Base-by-base conservation (phyloP, 1,140 invertebrate genomes). In the Leptinotarsa defecta region DNA sequence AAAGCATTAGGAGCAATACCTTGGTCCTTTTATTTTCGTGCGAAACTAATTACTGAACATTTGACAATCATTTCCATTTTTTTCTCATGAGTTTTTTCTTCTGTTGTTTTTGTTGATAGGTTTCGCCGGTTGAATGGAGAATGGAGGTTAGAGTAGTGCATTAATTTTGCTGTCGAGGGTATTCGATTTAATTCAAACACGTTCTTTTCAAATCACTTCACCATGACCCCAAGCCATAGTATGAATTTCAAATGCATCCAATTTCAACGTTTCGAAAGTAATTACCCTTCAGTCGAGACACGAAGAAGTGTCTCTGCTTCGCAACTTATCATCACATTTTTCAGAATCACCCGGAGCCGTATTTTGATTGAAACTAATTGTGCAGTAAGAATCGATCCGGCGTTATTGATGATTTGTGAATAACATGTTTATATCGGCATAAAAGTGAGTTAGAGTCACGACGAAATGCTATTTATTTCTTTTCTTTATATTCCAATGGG, bases 391-490 rank as follows among this genome's bases (percentile, higher is more conserved):
- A 70, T 52, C 68, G 48, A 70, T 70, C 19, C 19, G 20, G 48
- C 43, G 43, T 70, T 52, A 48, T 70, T 70, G 68, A 70, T 52
- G 68, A 70, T 70, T 70, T 70, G 68, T 70, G 34, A 70, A 70
- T 70, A 70, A 49, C 68, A 49, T 70, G 68, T 70, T 70, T 70
- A 70, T 70, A 70, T 70, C 20, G 68, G 34, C 68, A 43, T 70
- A 20, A 49, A 49, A 70, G 68, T 70, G 64, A 65, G 64, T 65
- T 65, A 65, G 20, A 70, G 68, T 70, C 68, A 70, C 68, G 68
- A 70, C 13, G 68, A 57, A 70, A 70, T 70, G 34, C 20, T 24
- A 70, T 70, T 70, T 20, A 70, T 70, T 70, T 70, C 68, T 70
- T 48, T 48, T 48, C 22, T 24, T 70, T 70, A 24, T 20, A 48